phyloP scores from a whole-genome alignment of 1,140 invertebrate species.

The Panagrolaimus sp. region DNA sequence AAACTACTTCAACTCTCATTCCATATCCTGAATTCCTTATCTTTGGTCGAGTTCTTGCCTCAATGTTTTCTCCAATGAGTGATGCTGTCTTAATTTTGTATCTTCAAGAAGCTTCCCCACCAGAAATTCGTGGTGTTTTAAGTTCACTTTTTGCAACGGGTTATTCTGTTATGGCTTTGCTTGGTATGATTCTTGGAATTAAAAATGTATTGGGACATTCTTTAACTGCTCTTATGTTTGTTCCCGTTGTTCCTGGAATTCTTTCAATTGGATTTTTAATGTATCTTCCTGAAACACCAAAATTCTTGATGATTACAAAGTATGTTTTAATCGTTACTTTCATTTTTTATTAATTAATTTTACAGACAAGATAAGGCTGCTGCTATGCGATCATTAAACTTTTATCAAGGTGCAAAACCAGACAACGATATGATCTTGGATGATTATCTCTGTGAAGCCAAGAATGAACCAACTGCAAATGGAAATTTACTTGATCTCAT shows the following conservation, averaged over 20 bases:
- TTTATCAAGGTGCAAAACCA: conserved; percentile 33
- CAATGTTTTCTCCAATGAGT: conserved; percentile 51
- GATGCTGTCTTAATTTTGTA: conserved; percentile 51
- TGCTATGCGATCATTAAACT: conserved; percentile 1
- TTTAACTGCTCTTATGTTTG: conserved; percentile 36
- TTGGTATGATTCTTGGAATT: conserved; percentile 51
- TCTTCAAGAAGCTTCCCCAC: conserved; percentile 52
- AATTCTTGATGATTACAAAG: conserved; percentile 49
- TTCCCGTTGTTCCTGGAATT: conserved; percentile 49
- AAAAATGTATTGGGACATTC: conserved; percentile 46
- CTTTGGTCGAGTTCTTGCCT: conserved; percentile 46
- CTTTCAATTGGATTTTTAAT: conserved; percentile 43
- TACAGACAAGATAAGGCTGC: too few species aligned
- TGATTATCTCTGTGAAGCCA: conserved; percentile 31
- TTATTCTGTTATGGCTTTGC: conserved; percentile 51
- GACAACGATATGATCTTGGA: conserved; percentile 21
- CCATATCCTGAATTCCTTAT: conserved; percentile 50
- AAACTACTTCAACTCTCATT: conserved; percentile 42
- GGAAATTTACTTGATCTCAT: conserved; percentile 21
- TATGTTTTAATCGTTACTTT: neutral
- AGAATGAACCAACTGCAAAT: conserved; percentile 18
- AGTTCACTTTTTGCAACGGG: conserved; percentile 47
- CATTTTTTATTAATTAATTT: too few species aligned
- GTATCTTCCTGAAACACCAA: conserved; percentile 50
- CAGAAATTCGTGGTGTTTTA: conserved; percentile 49